Evolutionary conservation across 2,888 invertebrate genomes (phyloP).

Genomic region (Cephalotes varians): DNA sequence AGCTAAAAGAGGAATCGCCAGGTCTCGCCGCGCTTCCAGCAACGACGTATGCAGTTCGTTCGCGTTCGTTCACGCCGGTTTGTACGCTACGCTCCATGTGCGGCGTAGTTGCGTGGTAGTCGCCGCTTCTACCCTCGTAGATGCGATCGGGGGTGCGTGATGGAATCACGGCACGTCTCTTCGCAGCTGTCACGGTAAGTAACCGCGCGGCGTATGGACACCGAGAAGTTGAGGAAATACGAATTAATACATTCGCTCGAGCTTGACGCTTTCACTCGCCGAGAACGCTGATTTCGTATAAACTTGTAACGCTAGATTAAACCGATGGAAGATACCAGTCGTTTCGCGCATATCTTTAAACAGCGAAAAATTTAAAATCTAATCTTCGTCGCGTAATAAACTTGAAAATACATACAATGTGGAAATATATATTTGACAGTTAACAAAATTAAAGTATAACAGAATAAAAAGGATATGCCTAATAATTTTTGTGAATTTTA

Average conservation of each 20-base stretch:
- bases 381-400: background rate
- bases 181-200: slow-evolving; percentile 22
- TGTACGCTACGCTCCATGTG: background rate
- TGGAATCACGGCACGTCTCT: background rate
- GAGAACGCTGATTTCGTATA: background rate
- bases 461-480: background rate
- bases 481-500: background rate
- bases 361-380: background rate
- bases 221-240: background rate
- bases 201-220: no score
- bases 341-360: background rate
- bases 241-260: background rate
- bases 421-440: background rate
- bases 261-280: background rate
- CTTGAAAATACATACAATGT: background rate
- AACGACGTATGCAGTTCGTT: background rate
- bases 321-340: background rate
- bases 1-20: background rate
- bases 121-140: slow-evolving; percentile 9
- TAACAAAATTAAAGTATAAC: background rate
- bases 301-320: background rate
- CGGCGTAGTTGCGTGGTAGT: slow-evolving; percentile 21
- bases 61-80: slow-evolving; percentile 5
- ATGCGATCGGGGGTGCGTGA: background rate
- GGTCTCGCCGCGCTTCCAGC: slow-evolving; percentile 10